Percentiles rank a stretch among this genome's conserved stretches.
Evolutionary conservation across 2,113 vertebrate genomes (phyloP).

Genomic region (Lota lota): DNA sequence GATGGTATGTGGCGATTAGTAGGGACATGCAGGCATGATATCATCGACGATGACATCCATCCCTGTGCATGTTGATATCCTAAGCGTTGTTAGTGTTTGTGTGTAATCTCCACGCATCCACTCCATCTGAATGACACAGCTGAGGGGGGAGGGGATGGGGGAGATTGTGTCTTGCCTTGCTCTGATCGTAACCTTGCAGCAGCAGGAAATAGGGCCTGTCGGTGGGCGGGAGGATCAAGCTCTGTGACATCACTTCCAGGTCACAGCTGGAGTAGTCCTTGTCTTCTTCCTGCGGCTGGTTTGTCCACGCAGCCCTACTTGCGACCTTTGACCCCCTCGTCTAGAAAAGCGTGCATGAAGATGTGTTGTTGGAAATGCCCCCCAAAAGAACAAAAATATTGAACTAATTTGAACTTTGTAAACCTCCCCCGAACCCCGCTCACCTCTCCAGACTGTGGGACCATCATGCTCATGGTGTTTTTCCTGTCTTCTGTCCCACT

Average conservation of each 20-base stretch:
- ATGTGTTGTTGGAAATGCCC: neutral
- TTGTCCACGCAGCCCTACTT: slow-evolving; percentile 56
- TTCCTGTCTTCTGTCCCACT: slow-evolving; percentile 79
- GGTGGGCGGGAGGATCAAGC: slow-evolving; percentile 86
- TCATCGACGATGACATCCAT: slow-evolving; percentile 58
- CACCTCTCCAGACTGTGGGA: slow-evolving; percentile 64
- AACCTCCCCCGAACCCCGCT: slow-evolving; percentile 3
- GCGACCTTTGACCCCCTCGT: slow-evolving; percentile 53
- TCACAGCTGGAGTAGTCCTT: slow-evolving; percentile 69
- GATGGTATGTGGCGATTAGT: slow-evolving; percentile 77
- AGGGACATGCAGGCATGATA: slow-evolving; percentile 74
- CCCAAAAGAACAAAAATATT: no score
- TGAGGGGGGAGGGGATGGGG: slow-evolving; percentile 17
- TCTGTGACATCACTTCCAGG: slow-evolving; percentile 87
- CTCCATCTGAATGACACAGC: no score
- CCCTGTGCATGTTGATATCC: slow-evolving; percentile 9
- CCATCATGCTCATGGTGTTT: slow-evolving; percentile 86
- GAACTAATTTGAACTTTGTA: neutral
- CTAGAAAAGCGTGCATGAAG: slow-evolving; percentile 34
- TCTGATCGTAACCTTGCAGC: slow-evolving; percentile 86
- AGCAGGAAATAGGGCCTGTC: slow-evolving; percentile 88
- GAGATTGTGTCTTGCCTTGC: slow-evolving; percentile 75
- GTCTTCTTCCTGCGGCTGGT: slow-evolving; percentile 58
- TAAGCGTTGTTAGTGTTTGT: slow-evolving; percentile 10
- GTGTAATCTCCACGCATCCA: slow-evolving; percentile 2